These are phyloP conservation scores for Bufotes viridis DNA, from an alignment of 2,797 vertebrate species.

Conservation along the genomic window DNA sequence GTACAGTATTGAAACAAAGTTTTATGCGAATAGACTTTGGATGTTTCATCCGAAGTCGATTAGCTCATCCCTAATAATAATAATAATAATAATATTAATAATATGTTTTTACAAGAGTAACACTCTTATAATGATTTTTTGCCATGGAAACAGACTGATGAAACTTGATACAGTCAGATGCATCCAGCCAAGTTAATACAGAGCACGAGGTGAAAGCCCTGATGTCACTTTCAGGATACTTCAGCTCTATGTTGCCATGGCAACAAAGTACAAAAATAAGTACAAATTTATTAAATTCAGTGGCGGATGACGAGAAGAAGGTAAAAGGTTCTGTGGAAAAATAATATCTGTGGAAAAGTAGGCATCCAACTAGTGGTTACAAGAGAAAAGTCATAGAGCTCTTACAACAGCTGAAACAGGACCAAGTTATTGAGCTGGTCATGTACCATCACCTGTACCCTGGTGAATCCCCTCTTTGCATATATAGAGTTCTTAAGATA, in stretches of 20 bases:
- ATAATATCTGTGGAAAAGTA: neutral
- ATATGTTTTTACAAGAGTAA: neutral
- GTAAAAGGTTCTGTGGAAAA: neutral
- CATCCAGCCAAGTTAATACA: neutral
- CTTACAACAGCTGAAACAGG: too few species aligned
- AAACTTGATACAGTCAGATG: neutral
- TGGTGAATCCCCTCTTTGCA: too few species aligned
- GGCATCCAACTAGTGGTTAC: too few species aligned
- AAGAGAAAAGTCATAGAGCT: too few species aligned
- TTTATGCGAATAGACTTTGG: too few species aligned
- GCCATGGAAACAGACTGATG: neutral
- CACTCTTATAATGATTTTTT: neutral
- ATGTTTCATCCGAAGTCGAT: too few species aligned
- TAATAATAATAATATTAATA: too few species aligned
- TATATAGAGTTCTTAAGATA: too few species aligned
- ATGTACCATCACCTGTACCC: too few species aligned
- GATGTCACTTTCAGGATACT: conserved; percentile 1
- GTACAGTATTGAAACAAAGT: too few species aligned
- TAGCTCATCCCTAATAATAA: too few species aligned
- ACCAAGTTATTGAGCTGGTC: too few species aligned
- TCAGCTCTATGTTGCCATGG: neutral
- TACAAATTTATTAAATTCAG: neutral
- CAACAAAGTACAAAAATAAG: neutral
- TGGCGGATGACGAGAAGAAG: neutral
- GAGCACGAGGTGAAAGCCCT: conserved; percentile 1